A percentile compares a stretch with the other conserved stretches of the same genome.
Evolutionary conservation across 2,888 invertebrate species (phyloP).

Genomic region (Graphium colonna): DNA sequence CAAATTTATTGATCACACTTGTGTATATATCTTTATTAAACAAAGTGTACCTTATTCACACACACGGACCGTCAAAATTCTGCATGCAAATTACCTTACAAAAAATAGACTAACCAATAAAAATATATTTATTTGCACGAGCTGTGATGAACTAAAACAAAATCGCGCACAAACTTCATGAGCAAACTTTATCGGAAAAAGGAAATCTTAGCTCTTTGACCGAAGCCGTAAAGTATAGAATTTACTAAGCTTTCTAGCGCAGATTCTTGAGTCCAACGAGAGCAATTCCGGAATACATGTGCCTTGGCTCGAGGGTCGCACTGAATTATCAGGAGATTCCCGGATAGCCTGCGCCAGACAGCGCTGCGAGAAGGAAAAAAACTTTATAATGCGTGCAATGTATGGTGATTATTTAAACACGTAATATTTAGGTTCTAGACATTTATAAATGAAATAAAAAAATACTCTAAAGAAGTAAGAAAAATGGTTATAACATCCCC

Average conservation of each 20-base stretch:
- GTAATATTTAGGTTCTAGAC: too few relatives aligned
- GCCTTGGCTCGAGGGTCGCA: constrained; percentile 44
- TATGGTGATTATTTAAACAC: too few relatives aligned
- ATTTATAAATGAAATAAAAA: too few relatives aligned
- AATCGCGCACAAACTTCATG: not conserved
- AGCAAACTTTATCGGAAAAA: constrained; percentile 20
- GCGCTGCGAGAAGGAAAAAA: constrained; percentile 37
- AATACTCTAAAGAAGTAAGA: too few relatives aligned
- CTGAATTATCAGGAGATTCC: constrained; percentile 48
- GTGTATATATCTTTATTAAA: too few relatives aligned
- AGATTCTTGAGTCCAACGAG: constrained; percentile 45
- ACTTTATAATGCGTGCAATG: not conserved
- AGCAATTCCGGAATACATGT: constrained; percentile 53
- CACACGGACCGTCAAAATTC: too few relatives aligned
- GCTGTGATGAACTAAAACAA: not conserved
- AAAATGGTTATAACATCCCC: too few relatives aligned
- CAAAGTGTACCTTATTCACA: too few relatives aligned
- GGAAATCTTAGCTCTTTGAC: constrained; percentile 32
- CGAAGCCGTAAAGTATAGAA: constrained; percentile 32
- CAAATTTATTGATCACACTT: too few relatives aligned
- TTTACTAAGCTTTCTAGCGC: constrained; percentile 35
- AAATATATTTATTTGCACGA: not conserved
- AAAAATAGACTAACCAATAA: too few relatives aligned
- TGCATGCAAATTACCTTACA: too few relatives aligned
- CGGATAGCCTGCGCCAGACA: constrained; percentile 44